phyloP scores from a whole-genome alignment of 2,113 vertebrate genomes.

The Tetrax tetrax region DNA sequence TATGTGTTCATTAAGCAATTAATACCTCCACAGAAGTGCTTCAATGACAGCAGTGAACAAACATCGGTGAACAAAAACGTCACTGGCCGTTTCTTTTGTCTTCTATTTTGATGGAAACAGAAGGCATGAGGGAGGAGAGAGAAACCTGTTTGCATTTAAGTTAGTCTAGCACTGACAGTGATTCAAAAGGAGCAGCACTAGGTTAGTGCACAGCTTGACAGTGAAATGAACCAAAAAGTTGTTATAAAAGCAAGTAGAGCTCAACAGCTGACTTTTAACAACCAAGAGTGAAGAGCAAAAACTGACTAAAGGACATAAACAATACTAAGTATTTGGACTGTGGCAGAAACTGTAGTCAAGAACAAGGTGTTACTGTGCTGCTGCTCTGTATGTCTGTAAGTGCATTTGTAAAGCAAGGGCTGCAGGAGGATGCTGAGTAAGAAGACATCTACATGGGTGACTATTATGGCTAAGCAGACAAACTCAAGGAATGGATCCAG shows the following conservation, averaged over 20 bases:
- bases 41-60: neutral
- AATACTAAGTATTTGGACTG: neutral
- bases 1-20: neutral
- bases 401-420: neutral
- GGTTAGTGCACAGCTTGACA: neutral
- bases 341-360: neutral
- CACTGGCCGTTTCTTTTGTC: neutral
- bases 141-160: neutral
- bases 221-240: neutral
- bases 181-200: neutral
- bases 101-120: conserved; percentile 3
- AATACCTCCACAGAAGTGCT: neutral
- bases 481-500: neutral
- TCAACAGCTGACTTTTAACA: neutral
- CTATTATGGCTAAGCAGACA: neutral
- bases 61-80: neutral
- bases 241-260: neutral
- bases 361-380: neutral
- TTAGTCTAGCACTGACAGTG: neutral
- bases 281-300: neutral
- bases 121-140: conserved; percentile 5
- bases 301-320: neutral
- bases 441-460: rapidly evolving
- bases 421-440: neutral
- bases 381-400: neutral